Evolutionary conservation across 2,797 vertebrate species (phyloP), one percentile per base, ranked within the genome.

Genomic region (Tarsius wallacei): DNA sequence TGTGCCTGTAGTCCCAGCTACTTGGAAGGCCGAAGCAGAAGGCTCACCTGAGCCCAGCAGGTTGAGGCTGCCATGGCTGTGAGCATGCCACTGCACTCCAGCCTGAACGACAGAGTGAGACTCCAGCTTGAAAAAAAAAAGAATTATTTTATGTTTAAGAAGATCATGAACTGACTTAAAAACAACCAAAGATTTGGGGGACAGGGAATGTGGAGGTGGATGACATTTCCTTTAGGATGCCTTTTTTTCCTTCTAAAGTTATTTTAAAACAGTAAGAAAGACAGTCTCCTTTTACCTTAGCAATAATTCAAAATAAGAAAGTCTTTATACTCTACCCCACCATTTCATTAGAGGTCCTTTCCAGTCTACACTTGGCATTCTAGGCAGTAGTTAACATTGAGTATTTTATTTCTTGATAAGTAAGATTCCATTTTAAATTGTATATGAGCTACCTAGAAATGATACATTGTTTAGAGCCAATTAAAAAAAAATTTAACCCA

Each of bases 221-320:
- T 97, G 90, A 94, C 82, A 96, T 97, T 96, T 98, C 94, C 53
- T 90, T 87, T 64, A 84, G 47, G 36, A 33, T 84, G 17, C 22
- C 16, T 70, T 57, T 24, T 87, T 91, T 95, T 93, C 49, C 42
- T 91, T 24, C 24, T 70, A 47, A 6, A 84, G 51, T 22, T 88
- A 47, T 66, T 91, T 91, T 90, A 70, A 71, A 83, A 73, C 51
- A 53, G 28, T 89, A 63, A 76, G 80, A 73, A 80, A 78, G 49
- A 71, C 17, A 88, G 7, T 68, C 15, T 17, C 21, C 7, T 81
- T 78, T 87, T 74, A 80, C 21, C 31, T 57, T 76, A 77, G 11
- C 10, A 96, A 90, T 16, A 92, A 90, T 61, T 96, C 57, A 77
- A 5, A 63, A 28, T 68, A 86, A 68, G 42, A 42, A 64, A 95